Percentiles rank a stretch among this genome's conserved stretches.
These are phyloP conservation scores for Spodoptera frugiperda DNA, from an alignment of 1,140 invertebrate species.

Conservation along the genomic window DNA sequence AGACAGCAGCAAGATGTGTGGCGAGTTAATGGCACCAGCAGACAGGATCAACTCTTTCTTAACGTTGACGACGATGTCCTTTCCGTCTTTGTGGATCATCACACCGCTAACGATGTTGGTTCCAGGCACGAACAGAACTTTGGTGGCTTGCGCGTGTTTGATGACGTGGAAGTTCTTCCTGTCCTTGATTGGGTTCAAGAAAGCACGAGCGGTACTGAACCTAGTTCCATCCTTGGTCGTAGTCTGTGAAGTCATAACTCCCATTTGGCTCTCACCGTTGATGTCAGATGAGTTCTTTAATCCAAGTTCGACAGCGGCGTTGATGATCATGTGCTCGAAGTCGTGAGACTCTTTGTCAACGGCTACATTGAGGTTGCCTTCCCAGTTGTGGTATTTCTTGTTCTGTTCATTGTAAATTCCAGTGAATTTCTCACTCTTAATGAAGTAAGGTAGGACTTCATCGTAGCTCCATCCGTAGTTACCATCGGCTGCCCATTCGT, in stretches of 20 bases:
- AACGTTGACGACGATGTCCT: conserved; percentile 79
- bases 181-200: conserved; percentile 82
- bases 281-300: conserved; percentile 87
- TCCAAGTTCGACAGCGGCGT: conserved; percentile 91
- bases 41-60: conserved; percentile 90
- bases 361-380: conserved; percentile 93
- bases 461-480: conserved; percentile 82
- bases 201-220: conserved; percentile 83
- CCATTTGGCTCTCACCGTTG: conserved; percentile 84
- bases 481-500: conserved; percentile 86
- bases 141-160: conserved; percentile 87
- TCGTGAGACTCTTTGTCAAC: conserved; percentile 88
- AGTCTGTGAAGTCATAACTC: conserved; percentile 72
- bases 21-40: conserved; percentile 90
- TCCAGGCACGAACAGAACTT: conserved; percentile 87
- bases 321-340: conserved; percentile 90
- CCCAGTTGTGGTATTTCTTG: conserved; percentile 88
- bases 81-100: conserved; percentile 86
- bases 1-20: conserved; percentile 91
- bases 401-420: conserved; percentile 80
- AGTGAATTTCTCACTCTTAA: conserved; percentile 88
- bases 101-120: conserved; percentile 87
- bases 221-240: conserved; percentile 85
- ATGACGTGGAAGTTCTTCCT: conserved; percentile 90
- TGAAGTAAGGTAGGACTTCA: conserved; percentile 80